phyloP scores from a whole-genome alignment of 2,113 vertebrate species.

The Setophaga petechia region DNA sequence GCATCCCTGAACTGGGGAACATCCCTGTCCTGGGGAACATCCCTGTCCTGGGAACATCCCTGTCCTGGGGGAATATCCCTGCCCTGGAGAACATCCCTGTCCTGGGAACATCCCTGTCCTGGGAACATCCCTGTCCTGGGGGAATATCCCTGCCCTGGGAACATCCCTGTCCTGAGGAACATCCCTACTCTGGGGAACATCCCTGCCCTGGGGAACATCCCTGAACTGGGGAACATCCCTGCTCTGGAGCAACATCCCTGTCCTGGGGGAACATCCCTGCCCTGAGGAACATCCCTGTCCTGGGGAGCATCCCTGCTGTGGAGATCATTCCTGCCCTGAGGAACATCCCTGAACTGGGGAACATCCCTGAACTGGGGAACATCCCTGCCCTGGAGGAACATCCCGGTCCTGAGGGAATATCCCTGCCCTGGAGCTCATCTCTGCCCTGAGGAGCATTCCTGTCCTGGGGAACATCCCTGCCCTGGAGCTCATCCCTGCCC shows the following conservation, averaged over 20 bases:
- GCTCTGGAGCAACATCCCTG: too few relatives aligned
- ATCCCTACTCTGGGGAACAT: too few relatives aligned
- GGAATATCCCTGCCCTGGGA: not conserved
- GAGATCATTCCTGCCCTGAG: rapidly evolving
- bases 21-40: not conserved
- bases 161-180: too few relatives aligned
- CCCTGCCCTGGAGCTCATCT: too few relatives aligned
- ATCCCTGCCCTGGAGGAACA: too few relatives aligned
- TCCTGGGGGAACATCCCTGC: not conserved
- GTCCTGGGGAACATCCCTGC: too few relatives aligned
- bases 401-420: not conserved
- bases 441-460: not conserved
- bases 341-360: not conserved
- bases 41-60: too few relatives aligned
- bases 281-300: not conserved
- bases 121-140: not conserved
- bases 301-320: not conserved
- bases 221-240: too few relatives aligned
- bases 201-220: not conserved
- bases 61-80: too few relatives aligned
- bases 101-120: not conserved
- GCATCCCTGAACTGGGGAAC: not conserved
- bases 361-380: not conserved
- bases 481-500: too few relatives aligned
- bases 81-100: not conserved